Base-by-base conservation (phyloP, 2,113 vertebrate species). In the Hemibagrus wyckioides region DNA sequence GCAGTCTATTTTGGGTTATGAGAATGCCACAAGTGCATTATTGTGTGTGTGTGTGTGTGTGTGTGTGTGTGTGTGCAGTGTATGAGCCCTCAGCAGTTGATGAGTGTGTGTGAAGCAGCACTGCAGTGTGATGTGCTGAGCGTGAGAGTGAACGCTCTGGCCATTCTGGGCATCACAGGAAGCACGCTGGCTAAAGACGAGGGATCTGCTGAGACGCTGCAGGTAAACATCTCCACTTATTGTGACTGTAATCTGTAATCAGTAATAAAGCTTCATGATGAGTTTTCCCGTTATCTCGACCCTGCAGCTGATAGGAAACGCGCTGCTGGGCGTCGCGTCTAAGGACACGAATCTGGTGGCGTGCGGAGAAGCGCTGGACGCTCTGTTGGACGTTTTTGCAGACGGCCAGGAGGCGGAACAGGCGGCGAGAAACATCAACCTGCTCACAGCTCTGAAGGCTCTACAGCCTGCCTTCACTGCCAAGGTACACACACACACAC, bases 321-420 rank as follows among this genome's bases (percentile, higher is more conserved):
- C 96, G 80, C 96, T 99, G 88, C 96, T 99, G 65, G 95, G 96
- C 67, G 96, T 99, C 8, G 96, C 96, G 36, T 94, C 94, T 13
- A 97, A 92, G 90, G 98, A 99, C 19, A 39, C 93, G 25, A 96
- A 96, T 85, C 95, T 99, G 50, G 96, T 99, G 39, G 98, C 98
- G 44, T 95, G 95, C 4, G 98, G 98, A 65, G 98, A 98, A 92
- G 97, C 97, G 17, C 94, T 99, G 84, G 98, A 99, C 75, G 98
- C 98, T 48, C 92, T 99, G 90, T 97, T 99, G 85, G 98, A 99
- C 41, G 97, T 99, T 28, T 99, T 99, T 89, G 98, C 97, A 2
- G 98, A 99, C 75, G 98, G 98, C 11, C 90, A 94, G 76, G 97
- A 98, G 92, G 97, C 98, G 0, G 97, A 99, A 92, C 93, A 83